Conservation (phyloP, 2,113 vertebrate genomes). For the Heliornis fulica region DNA sequence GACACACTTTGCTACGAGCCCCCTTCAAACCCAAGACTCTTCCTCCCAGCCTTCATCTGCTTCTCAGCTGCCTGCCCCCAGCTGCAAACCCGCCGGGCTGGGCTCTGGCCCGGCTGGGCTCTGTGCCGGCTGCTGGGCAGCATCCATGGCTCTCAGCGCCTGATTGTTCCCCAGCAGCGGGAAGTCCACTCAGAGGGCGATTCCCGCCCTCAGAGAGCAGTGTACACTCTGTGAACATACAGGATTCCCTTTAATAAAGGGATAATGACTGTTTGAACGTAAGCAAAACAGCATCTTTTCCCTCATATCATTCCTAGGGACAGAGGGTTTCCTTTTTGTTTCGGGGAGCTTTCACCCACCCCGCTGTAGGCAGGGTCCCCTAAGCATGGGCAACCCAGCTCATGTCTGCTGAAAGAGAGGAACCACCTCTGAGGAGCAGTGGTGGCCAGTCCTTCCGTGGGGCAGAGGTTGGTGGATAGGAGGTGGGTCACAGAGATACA, state of each 20-base stretch:
- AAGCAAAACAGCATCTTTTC: neutral
- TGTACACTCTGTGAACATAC: neutral
- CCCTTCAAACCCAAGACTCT: neutral
- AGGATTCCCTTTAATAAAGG: neutral
- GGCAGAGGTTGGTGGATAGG: neutral
- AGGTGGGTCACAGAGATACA: too few relatives aligned
- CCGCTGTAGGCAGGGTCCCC: neutral
- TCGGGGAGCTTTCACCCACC: neutral
- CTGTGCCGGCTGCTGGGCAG: neutral
- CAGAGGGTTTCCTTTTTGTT: neutral
- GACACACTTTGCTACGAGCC: neutral
- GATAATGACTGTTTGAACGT: neutral
- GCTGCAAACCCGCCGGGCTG: neutral
- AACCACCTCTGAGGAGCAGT: neutral
- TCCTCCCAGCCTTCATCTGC: neutral
- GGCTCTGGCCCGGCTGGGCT: neutral
- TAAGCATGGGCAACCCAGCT: neutral
- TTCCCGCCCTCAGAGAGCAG: neutral
- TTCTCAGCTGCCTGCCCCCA: neutral
- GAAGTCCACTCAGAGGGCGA: neutral
- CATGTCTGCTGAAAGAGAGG: neutral
- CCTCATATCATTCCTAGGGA: neutral
- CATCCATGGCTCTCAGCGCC: neutral
- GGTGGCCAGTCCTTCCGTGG: neutral
- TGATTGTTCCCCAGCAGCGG: conserved; percentile 19